Evolutionary conservation across 2,797 vertebrate species (phyloP), one percentile per base, ranked within the genome.

Genomic region (Crax fasciolata): DNA sequence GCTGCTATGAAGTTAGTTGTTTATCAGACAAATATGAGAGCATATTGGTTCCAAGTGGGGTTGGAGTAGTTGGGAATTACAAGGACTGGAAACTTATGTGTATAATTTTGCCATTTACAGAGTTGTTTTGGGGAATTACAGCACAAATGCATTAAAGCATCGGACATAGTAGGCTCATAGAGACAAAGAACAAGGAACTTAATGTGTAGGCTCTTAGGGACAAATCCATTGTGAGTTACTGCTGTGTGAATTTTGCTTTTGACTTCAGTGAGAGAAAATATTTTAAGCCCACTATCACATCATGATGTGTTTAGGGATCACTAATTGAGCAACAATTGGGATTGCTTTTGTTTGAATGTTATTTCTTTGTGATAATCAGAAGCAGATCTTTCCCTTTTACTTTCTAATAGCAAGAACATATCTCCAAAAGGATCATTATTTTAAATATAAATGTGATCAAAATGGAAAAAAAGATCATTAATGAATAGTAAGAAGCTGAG

Each of bases 131-230:
- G 23, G 14, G 23, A 83, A 68, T 62, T 46, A 61, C n/a, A 61
- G 11, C 10, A 11, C 0, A 1, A 28, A 28, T 43, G 14, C 2
- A 0, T 13, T 54, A n/a, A 59, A 55, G 32, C 41, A 48, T 2
- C 35, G 43, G 70, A 8, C 5, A 18, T 39, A 17, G n/a, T 8
- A 32, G 38, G 58, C 0, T 0, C 4, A 4, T 20, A 12, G 62
- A 55, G 30, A 41, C 19, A 0, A 1, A 76, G 52, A 71, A 43
- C 15, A 52, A 63, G 43, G 24, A 87, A 46, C 9, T 59, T 46
- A 21, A 62, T 32, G 13, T 51, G 7, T 46, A 61, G 65, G 41
- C 16, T 71, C 25, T 86, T 0, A 2, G 43, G 43, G 8, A 10
- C 39, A 82, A 61, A 58, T 52, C 3, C 55, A 67, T 54, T 0